A percentile compares a stretch with the other conserved stretches of the same genome.
phyloP scores from a whole-genome alignment of 2,113 vertebrate genomes.

The Ornithorhynchus anatinus region DNA sequence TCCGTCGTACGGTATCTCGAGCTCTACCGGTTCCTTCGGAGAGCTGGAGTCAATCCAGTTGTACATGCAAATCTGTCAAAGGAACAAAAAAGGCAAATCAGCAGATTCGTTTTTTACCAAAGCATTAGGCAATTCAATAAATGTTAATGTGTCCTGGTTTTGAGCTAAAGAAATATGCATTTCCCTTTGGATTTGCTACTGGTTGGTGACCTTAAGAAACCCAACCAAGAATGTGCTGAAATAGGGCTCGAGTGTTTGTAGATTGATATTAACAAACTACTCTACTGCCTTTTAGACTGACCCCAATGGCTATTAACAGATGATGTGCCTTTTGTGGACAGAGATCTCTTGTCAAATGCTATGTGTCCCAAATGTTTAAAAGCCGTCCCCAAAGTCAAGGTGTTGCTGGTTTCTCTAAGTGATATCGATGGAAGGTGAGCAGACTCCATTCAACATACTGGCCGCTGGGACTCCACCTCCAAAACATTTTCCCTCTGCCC shows the following conservation, averaged over 20 bases:
- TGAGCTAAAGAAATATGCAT: not conserved
- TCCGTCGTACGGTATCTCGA: not conserved
- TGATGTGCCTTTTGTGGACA: not conserved
- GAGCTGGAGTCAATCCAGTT: not conserved
- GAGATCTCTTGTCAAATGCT: not conserved
- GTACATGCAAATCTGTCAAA: not conserved
- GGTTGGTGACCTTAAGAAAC: constrained; percentile 7
- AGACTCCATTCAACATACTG: not conserved
- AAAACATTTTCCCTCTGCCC: not conserved
- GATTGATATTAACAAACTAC: not conserved
- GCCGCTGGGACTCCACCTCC: not conserved
- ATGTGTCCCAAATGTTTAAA: not conserved
- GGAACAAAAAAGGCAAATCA: not conserved
- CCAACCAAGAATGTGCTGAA: not conserved
- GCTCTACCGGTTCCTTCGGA: not conserved
- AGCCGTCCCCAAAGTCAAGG: not conserved
- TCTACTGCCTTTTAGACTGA: not conserved
- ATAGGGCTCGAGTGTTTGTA: not conserved
- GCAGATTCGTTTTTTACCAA: constrained; percentile 18
- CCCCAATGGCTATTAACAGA: not conserved
- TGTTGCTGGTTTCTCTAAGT: not conserved
- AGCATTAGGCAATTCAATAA: constrained; percentile 8
- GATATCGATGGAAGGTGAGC: not conserved
- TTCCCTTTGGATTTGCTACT: constrained; percentile 13
- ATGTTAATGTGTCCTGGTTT: constrained; percentile 9